Conservation (phyloP, 2,113 vertebrate species). For the Psittacara wagleri region DNA sequence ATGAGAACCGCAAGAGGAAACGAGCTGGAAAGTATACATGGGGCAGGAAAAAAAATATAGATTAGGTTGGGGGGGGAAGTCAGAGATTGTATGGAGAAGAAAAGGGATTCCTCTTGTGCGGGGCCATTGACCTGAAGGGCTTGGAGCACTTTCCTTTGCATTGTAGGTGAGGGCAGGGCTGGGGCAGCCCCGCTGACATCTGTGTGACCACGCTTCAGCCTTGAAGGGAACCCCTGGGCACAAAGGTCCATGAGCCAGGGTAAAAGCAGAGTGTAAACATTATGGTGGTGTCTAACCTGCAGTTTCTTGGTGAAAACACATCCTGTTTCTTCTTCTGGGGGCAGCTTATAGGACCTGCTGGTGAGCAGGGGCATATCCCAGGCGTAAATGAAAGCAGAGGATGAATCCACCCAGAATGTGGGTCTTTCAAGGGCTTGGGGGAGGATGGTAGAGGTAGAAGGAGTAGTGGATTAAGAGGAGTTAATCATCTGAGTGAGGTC, state of each 20-base stretch:
- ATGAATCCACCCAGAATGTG: background rate
- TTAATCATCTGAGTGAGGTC: background rate
- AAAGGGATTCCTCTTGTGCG: constrained; percentile 6
- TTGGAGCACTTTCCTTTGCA: background rate
- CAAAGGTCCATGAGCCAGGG: background rate
- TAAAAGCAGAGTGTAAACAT: background rate
- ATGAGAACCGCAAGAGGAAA: constrained; percentile 69
- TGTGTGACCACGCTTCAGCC: background rate
- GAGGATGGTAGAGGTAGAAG: background rate
- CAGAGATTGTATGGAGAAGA: constrained; percentile 28
- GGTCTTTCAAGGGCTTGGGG: background rate
- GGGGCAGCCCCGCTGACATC: background rate
- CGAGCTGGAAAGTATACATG: constrained; percentile 64
- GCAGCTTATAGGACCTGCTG: background rate
- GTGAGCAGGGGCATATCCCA: background rate
- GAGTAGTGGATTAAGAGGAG: background rate
- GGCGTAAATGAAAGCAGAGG: background rate
- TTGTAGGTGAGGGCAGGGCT: background rate
- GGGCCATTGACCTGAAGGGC: background rate
- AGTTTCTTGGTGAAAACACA: background rate
- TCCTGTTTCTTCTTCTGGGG: background rate
- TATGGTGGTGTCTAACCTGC: background rate
- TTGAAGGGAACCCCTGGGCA: background rate
- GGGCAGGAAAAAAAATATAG: constrained; percentile 38
- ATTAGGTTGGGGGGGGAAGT: constrained; percentile 7